Conservation (phyloP, 1,140 invertebrate genomes). For the Meloidogyne hapla region DNA sequence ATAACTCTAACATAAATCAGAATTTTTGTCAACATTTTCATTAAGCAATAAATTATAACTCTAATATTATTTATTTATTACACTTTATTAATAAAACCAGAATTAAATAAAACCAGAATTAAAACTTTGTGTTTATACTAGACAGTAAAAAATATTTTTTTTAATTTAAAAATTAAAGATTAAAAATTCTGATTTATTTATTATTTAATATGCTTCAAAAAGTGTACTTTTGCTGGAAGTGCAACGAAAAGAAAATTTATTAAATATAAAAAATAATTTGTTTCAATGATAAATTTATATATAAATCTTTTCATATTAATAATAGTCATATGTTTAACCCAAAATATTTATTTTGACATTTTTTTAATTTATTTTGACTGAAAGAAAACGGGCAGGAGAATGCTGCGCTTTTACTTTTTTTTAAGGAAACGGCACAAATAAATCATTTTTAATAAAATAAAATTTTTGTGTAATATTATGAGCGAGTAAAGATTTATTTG, state of each 20-base stretch:
- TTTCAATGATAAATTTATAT: background rate
- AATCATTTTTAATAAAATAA: background rate
- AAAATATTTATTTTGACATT: background rate
- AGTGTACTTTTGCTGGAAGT: too few relatives aligned
- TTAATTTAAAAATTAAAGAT: too few relatives aligned
- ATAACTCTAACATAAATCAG: too few relatives aligned
- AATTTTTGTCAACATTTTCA: too few relatives aligned
- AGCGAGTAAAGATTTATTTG: background rate
- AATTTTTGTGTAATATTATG: background rate
- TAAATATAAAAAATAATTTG: background rate
- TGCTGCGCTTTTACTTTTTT: conserved; percentile 5
- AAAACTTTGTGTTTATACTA: too few relatives aligned
- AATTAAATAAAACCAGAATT: too few relatives aligned
- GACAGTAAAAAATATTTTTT: too few relatives aligned
- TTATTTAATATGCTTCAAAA: too few relatives aligned
- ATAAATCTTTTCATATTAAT: background rate
- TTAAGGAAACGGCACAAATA: background rate
- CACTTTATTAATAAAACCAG: too few relatives aligned
- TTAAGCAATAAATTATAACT: too few relatives aligned
- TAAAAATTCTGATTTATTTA: too few relatives aligned
- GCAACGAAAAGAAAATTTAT: background rate
- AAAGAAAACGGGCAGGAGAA: background rate
- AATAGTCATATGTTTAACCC: background rate
- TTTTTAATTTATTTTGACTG: background rate
- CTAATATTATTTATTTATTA: too few relatives aligned